phyloP scores from a whole-genome alignment of 2,113 vertebrate genomes.

The Morphnarchus princeps region DNA sequence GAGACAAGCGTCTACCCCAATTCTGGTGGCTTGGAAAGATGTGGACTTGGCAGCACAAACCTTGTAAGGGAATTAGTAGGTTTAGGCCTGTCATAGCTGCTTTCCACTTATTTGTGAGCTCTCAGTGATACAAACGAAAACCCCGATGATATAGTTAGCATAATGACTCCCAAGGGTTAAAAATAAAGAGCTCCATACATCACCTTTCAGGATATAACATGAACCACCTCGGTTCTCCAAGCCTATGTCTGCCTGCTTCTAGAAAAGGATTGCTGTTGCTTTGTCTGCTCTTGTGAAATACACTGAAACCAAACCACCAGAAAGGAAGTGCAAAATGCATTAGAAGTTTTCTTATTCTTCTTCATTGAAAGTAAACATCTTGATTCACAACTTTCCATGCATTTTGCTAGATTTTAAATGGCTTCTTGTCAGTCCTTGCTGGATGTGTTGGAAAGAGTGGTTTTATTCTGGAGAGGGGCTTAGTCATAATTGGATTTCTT shows the following conservation, averaged over 20 bases:
- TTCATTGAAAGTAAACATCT: not conserved
- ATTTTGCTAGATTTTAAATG: not conserved
- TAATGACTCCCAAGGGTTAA: not conserved
- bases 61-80: not conserved
- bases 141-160: not conserved
- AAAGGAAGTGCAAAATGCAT: not conserved
- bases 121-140: not conserved
- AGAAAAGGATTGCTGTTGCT: not conserved
- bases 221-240: not conserved
- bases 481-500: not conserved
- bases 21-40: not conserved
- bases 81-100: not conserved
- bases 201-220: accelerated
- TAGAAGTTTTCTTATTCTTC: not conserved
- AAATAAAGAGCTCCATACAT: not conserved
- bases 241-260: not conserved
- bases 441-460: not conserved
- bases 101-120: not conserved
- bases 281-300: not conserved
- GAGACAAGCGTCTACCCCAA: accelerated
- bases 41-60: not conserved
- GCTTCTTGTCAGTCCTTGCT: no score
- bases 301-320: not conserved
- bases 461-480: not conserved
- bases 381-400: accelerated